Base-by-base conservation (phyloP, 2,797 vertebrate species). In the Pelobates cultripes region DNA sequence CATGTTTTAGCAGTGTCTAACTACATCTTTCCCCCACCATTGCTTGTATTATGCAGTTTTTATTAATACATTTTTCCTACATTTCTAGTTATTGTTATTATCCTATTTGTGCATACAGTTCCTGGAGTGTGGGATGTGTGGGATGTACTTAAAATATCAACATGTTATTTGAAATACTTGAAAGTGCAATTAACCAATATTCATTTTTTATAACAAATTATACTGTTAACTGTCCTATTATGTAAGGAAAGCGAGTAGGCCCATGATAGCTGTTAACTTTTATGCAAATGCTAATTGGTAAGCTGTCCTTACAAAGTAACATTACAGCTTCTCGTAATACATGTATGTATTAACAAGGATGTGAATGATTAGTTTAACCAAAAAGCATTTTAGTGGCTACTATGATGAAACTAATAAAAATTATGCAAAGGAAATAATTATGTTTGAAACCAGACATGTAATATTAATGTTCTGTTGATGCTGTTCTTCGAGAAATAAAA, bases 191-290 rank as follows among this genome's bases (percentile, higher is more conserved):
- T 75, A 69, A 47, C 66, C 13, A 57, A 40, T 70, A 42, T 60
- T 75, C 40, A 75, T 42, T 61, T 43, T 75, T 81, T 70, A 61
- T 68, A 40, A 43, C 17, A 60, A 69, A 68, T 68, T 28, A 80
- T 60, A 73, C 53, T 57, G 14, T 70, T 10, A 55, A 75, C 72
- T 69, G 51, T 75, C 61, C 79, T 63, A 57, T 69, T 75, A 70
- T 51, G 66, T 75, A 61, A n/a, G 63, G 14, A 70, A 70, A 60
- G 28, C 28, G 10, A 75, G 28, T 41, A 70, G 17, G 17, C 80
- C 44, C 73, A 47, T 76, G 55, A 77, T 43, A 81, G 74, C 44
- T 55, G 43, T 77, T 77, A 68, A 81, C 79, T 43, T 75, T 70
- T 73, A 73, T 51, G 57, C 75, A 53, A 75, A 75, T 70, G 66